phyloP scores from a whole-genome alignment of 2,888 invertebrate genomes.

The Chalcosyrphus nemorum region DNA sequence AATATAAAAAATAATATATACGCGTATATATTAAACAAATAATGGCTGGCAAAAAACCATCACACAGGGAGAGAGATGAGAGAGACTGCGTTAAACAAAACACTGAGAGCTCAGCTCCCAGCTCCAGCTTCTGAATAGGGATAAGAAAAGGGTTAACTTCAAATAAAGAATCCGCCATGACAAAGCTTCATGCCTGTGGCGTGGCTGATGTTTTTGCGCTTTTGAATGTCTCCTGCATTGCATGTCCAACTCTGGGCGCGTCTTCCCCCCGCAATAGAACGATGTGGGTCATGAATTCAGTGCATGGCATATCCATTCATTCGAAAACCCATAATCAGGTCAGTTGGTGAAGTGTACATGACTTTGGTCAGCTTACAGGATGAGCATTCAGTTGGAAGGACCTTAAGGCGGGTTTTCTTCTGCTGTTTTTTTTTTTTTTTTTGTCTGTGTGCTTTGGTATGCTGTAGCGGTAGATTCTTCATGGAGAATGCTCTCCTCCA shows the following conservation, averaged over 20 bases:
- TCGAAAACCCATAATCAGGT: slow-evolving; percentile 35
- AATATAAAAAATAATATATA: slow-evolving; percentile 13
- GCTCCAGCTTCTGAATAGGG: neutral
- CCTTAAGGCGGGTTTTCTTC: slow-evolving; percentile 51
- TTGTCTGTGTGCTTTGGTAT: no score
- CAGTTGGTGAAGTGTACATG: slow-evolving; percentile 7
- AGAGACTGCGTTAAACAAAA: slow-evolving; percentile 7
- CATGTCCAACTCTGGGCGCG: neutral
- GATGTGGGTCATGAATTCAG: slow-evolving; percentile 58
- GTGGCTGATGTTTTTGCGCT: slow-evolving; percentile 54
- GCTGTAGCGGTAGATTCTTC: slow-evolving; percentile 14
- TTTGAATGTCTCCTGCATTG: slow-evolving; percentile 35
- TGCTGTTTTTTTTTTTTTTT: no score
- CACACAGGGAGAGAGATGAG: neutral
- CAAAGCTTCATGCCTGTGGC: slow-evolving; percentile 53
- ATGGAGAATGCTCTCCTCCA: neutral
- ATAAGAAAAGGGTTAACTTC: slow-evolving; percentile 58
- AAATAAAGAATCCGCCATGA: slow-evolving; percentile 39
- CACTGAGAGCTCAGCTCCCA: neutral
- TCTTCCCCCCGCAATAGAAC: neutral
- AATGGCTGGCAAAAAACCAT: slow-evolving; percentile 51
- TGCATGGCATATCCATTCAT: slow-evolving; percentile 39
- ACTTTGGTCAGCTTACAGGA: slow-evolving; percentile 54
- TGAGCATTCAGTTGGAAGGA: slow-evolving; percentile 43
- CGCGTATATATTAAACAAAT: slow-evolving; percentile 38